Base-by-base conservation (phyloP, 1,140 invertebrate genomes). In the Penaeus japonicus region DNA sequence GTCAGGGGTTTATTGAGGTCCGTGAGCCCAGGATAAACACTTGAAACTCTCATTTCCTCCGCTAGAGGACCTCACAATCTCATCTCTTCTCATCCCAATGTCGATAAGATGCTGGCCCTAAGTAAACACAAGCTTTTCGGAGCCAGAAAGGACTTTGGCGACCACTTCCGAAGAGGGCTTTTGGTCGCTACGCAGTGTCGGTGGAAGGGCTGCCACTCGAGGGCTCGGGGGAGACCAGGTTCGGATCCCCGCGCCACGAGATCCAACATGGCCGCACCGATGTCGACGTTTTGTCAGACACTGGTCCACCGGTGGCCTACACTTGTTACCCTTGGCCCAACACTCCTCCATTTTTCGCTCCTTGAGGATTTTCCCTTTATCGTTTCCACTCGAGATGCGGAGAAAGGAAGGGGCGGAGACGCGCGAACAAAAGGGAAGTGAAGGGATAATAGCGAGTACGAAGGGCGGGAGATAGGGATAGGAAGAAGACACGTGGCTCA, bases 1-100 rank as follows among this genome's bases (percentile, higher is more conserved):
- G 86, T 81, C 82, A 83, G 73, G 65, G 86, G 89, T 90, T 88
- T 90, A 90, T 90, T 90, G 90, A 90, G 90, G 87, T 88, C 84
- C 90, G 85, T 89, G 90, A 90, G 87, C 90, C 89, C 78, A 90
- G 90, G 90, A 90, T 90, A 90, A 90, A 90, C 90, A 90, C 90
- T 90, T 88, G 90, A 90, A 88, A 90, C 86, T 90, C 90, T 90
- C 90, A 90, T 90, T 90, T 90, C 90, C 90, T 89, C 84, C 70
- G 84, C 90, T 79, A 89, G 87, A 90, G 90, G 82, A 88, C 84
- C 89, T 89, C 89, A 86, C 90, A 90, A 90, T 89, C 90, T 88
- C 90, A 90, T 90, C 90, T 90, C 90, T 90, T 87, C 90, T 90
- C 90, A 90, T 90, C 90, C 90, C 87, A 85, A 89, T 89, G 90